Evolutionary conservation across 2,888 invertebrate species (phyloP).

Genomic region (Andrena haemorrhoa): DNA sequence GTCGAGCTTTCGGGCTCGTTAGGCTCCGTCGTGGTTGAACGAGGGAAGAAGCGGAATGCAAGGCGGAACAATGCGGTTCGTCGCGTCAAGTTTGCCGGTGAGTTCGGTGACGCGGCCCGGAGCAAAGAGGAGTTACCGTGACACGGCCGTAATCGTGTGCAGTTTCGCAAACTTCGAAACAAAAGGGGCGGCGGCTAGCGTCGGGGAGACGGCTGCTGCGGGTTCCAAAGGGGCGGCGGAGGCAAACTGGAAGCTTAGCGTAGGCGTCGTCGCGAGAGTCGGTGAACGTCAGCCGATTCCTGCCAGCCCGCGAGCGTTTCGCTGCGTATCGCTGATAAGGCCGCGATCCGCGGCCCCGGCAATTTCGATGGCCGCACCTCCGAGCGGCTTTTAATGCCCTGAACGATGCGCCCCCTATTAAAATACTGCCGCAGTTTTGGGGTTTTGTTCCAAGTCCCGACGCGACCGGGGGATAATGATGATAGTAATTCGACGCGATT

Average conservation of each 20-base stretch:
- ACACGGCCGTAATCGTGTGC: slow-evolving; percentile 75
- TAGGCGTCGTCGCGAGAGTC: slow-evolving; percentile 11
- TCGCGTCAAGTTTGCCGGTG: slow-evolving; percentile 59
- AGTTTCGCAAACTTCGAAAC: slow-evolving; percentile 71
- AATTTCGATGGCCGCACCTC: neutral
- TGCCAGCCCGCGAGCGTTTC: slow-evolving; percentile 23
- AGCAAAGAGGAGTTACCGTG: slow-evolving; percentile 74
- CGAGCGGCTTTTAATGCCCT: neutral
- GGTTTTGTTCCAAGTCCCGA: slow-evolving; percentile 33
- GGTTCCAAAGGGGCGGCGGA: slow-evolving; percentile 49
- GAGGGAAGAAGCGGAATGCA: slow-evolving; percentile 53
- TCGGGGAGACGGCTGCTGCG: slow-evolving; percentile 36
- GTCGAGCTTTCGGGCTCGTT: slow-evolving; percentile 31
- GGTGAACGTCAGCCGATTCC: slow-evolving; percentile 39
- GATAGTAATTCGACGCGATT: slow-evolving; percentile 59
- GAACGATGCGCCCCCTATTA: slow-evolving; percentile 14
- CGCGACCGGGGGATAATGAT: slow-evolving; percentile 38
- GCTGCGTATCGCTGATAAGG: neutral
- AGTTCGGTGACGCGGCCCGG: slow-evolving; percentile 64
- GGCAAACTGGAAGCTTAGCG: slow-evolving; percentile 11
- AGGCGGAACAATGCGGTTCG: slow-evolving; percentile 57
- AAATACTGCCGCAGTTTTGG: slow-evolving; percentile 38
- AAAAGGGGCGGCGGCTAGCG: slow-evolving; percentile 57
- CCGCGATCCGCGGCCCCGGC: neutral
- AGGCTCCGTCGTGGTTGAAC: slow-evolving; percentile 9